Base-by-base conservation (phyloP, 2,113 vertebrate species). In the Festucalex cinctus region DNA sequence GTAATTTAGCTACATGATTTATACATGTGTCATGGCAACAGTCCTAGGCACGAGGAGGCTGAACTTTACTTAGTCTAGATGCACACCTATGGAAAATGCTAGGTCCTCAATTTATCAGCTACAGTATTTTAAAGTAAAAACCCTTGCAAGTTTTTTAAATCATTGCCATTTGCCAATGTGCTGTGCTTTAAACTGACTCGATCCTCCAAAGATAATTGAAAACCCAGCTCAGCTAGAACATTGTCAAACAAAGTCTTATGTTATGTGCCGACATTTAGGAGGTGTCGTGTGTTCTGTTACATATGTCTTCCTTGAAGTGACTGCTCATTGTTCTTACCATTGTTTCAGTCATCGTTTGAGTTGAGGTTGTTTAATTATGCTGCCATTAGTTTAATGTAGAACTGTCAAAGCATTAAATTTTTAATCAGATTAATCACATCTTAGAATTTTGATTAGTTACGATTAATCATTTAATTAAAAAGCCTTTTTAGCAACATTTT, bases 281-380 rank as follows among this genome's bases (percentile, higher is more conserved):
- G 32, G 19, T 67, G 74, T 72, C 65, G 64, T 62, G 41, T 77
- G 67, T 46, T 63, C 62, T 65, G 70, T 49, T 71, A 71, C 66
- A 71, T 44, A 68, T 43, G 16, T 70, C 39, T 61, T 59, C 60
- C 51, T 44, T 28, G 3, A 65, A 43, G 64, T 80, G 26, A 66
- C 53, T 12, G 36, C 41, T 69, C 60, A 26, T 69, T 76, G 44
- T 71, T 63, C 54, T 69, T 82, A 3, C 3, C 63, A 28, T 69
- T 68, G 9, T 79, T 48, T 63, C 39, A 56, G 65, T 67, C 8
- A 65, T 43, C 43, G 61, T 61, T 67, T 75, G 63, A 56, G 73
- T 43, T 56, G 26, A 66, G 36, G 2, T 76, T 69, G 49, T 16
- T 74, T 24, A 57, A 78, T 84, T 43, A 74, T 78, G 68, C 71